Percentiles rank a stretch among this genome's conserved stretches.
These are phyloP conservation scores for Epinotia ramella DNA, from an alignment of 2,888 invertebrate species.

Conservation along the genomic window DNA sequence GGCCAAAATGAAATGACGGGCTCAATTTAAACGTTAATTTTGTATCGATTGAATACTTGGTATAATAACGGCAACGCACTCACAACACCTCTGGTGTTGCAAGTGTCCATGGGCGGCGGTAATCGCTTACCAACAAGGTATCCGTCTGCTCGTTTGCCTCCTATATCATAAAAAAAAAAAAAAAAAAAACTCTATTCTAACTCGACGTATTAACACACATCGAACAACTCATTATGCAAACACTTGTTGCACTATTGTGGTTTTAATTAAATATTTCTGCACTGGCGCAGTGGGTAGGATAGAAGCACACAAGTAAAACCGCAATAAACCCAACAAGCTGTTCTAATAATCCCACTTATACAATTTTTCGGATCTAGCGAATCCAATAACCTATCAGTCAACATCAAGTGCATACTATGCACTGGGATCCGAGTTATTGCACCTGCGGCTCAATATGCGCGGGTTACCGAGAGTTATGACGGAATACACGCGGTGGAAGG, in stretches of 20 bases:
- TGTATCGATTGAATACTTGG: neutral
- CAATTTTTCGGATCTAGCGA: slow-evolving; percentile 6
- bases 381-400: slow-evolving; percentile 43
- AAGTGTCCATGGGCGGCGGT: too few species aligned
- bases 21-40: neutral
- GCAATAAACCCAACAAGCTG: slow-evolving; percentile 11
- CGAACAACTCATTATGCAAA: neutral
- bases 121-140: too few species aligned
- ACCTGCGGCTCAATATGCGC: slow-evolving; percentile 51
- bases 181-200: too few species aligned
- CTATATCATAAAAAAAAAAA: too few species aligned
- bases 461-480: slow-evolving; percentile 43
- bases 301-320: neutral
- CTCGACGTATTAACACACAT: neutral
- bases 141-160: too few species aligned
- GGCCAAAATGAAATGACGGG: neutral
- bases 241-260: slow-evolving; percentile 4
- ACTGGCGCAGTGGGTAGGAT: neutral
- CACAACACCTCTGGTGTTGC: too few species aligned
- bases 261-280: neutral
- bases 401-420: slow-evolving; percentile 34
- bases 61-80: too few species aligned
- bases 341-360: slow-evolving; percentile 16
- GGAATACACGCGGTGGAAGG: slow-evolving; percentile 32
- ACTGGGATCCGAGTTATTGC: slow-evolving; percentile 48